Base-by-base conservation (phyloP, 2,113 vertebrate genomes). In the Ceuthmochares aereus region DNA sequence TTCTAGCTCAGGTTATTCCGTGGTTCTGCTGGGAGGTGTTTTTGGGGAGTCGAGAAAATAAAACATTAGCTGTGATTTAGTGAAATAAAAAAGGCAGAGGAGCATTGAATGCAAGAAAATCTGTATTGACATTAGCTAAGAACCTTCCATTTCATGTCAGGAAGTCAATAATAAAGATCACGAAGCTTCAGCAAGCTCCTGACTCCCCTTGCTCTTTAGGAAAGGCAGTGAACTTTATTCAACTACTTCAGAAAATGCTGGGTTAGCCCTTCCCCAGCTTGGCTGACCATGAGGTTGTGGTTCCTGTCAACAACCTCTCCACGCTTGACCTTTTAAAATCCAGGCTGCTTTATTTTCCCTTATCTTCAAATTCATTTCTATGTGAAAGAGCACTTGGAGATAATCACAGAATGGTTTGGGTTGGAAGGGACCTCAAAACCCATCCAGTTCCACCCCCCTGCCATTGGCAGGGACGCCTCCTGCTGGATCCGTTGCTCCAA, bases 241-340 rank as follows among this genome's bases (percentile, higher is more conserved):
- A 21, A 5, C 47, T 89, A 15, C 60, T 63, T 70, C 73, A 6
- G 3, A 2, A 40, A 37, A 73, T 60, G 80, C 86, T 0, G 0
- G 37, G 23, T 69, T 18, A 63, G 72, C 69, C 19, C 26, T 12
- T 32, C 34, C 37, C 19, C 1, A 64, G 51, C 3, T 30, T 12
- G 70, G 32, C 84, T 7, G 83, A 70, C 68, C 60, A 45, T 63
- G 4, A 77, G 47, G 37, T 29, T 25, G 4, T 14, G 56, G 64
- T 43, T 79, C 2, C 85, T 45, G 79, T 56, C 95, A 94, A 87
- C 94, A 94, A 0, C 27, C 27, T 87, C 40, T 19, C 47, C 19
- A 87, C 64, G 26, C 21, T 2, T 95, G 95, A 94, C 96, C 94
- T 95, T 97, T 92, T 14, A 6, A 87, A 87, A 91, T 43, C 64